Evolutionary conservation across 2,888 invertebrate species (phyloP).

Genomic region (Eupithecia tripunctaria): DNA sequence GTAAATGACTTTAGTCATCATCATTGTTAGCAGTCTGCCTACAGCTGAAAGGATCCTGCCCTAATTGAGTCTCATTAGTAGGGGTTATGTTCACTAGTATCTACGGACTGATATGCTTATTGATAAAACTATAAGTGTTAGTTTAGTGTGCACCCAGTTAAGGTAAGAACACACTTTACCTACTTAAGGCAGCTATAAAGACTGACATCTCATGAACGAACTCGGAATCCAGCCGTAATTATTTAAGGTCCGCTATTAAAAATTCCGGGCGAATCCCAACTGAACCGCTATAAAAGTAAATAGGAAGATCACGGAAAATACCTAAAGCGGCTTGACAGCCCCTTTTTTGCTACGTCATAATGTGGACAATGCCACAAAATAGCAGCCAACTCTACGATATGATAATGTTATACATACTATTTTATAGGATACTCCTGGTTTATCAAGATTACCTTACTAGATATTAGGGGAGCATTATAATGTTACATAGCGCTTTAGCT

Average conservation of each 20-base stretch:
- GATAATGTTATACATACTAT: background rate
- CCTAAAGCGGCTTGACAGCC: background rate
- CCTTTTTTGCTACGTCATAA: background rate
- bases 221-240: constrained; percentile 15
- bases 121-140: background rate
- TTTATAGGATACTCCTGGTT: background rate
- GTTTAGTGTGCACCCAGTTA: background rate
- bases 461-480: background rate
- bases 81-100: background rate
- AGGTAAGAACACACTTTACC: background rate
- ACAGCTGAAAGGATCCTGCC: background rate
- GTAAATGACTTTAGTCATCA: too few relatives aligned
- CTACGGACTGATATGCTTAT: background rate
- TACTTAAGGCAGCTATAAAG: constrained; percentile 14
- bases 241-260: constrained; percentile 19
- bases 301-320: constrained; percentile 11
- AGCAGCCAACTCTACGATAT: background rate
- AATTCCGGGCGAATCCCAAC: constrained; percentile 16
- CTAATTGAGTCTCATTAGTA: background rate
- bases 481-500: background rate
- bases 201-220: constrained; percentile 13
- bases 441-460: background rate
- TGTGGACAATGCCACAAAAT: constrained; percentile 4
- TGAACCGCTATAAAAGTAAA: constrained; percentile 15
- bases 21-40: background rate